phyloP scores from a whole-genome alignment of 2,113 vertebrate species.

The Lontra canadensis region DNA sequence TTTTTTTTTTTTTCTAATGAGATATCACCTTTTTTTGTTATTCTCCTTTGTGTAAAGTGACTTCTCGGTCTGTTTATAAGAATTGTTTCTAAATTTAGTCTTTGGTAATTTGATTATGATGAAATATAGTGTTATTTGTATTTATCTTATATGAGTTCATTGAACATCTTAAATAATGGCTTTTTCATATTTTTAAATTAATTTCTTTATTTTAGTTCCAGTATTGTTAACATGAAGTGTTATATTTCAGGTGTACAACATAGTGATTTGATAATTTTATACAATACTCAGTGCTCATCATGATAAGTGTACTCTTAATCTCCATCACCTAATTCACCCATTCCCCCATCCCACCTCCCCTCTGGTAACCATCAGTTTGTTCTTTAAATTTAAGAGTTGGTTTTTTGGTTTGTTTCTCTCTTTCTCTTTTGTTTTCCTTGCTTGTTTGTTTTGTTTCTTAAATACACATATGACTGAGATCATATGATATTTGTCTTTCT shows the following conservation, averaged over 20 bases:
- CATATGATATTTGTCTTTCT: not conserved
- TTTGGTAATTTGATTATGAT: not conserved
- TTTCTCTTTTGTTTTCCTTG: not conserved
- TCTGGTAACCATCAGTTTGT: not conserved
- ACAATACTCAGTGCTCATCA: not conserved
- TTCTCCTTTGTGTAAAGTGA: not conserved
- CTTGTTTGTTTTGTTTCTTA: not conserved
- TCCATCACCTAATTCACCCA: not conserved
- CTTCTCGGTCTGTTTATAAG: not conserved
- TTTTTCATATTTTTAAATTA: not conserved
- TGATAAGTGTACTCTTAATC: not conserved
- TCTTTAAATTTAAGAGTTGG: not conserved
- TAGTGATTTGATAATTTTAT: not conserved
- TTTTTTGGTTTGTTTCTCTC: not conserved
- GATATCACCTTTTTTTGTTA: not conserved
- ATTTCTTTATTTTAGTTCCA: not conserved
- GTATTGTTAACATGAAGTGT: not conserved
- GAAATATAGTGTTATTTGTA: not conserved
- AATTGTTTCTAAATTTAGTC: not conserved
- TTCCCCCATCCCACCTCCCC: not conserved
- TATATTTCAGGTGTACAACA: not conserved
- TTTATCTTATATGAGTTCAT: not conserved
- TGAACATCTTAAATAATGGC: not conserved
- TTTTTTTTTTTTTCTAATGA: slow-evolving; percentile 44
- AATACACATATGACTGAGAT: not conserved